Conservation (phyloP, 2,797 vertebrate genomes). For the Pipistrellus pygmaeus region DNA sequence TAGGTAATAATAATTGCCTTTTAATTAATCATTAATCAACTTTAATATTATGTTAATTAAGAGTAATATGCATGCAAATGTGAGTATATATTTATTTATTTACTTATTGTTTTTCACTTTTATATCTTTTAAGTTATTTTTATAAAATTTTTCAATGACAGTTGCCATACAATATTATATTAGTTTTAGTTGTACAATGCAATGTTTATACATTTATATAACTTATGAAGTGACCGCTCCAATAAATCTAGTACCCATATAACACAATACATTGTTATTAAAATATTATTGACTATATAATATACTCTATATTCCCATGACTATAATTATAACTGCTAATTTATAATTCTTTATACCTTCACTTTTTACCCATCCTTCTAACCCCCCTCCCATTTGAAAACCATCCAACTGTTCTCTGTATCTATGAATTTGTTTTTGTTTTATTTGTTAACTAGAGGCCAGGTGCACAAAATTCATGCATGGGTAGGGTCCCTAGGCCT, state of each 20-base stretch:
- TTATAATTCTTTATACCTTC: neutral
- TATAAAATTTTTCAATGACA: neutral
- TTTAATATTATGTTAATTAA: neutral
- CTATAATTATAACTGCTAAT: neutral
- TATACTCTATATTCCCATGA: neutral
- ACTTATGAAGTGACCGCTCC: neutral
- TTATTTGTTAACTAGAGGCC: too few species aligned
- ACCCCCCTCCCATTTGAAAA: neutral
- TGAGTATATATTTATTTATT: neutral
- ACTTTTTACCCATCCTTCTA: neutral
- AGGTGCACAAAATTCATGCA: too few species aligned
- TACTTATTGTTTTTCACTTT: neutral
- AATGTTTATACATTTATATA: neutral
- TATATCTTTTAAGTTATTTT: neutral
- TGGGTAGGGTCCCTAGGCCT: too few species aligned
- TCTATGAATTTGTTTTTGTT: neutral
- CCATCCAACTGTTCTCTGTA: neutral
- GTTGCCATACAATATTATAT: neutral
- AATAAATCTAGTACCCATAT: neutral
- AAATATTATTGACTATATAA: neutral
- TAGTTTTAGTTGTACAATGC: neutral
- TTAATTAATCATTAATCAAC: neutral
- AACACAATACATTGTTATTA: neutral
- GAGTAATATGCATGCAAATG: neutral
- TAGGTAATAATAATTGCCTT: neutral